phyloP scores from a whole-genome alignment of 1,140 invertebrate species.

The Theocolax elegans region DNA sequence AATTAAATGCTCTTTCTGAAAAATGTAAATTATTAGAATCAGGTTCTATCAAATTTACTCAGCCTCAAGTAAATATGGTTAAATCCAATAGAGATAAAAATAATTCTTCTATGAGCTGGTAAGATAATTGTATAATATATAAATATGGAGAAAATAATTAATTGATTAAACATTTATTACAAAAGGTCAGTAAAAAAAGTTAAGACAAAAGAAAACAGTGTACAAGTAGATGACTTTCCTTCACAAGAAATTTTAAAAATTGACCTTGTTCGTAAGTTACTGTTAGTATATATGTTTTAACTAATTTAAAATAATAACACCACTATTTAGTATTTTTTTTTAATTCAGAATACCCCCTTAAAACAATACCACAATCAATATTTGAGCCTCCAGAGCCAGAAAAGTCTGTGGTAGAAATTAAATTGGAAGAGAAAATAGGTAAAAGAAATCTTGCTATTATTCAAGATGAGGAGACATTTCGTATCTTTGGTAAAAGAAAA shows the following conservation, averaged over 20 bases:
- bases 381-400: slow-evolving; percentile 55
- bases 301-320: neutral
- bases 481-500: slow-evolving; percentile 59
- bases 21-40: slow-evolving; percentile 56
- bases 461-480: slow-evolving; percentile 58
- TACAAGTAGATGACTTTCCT: slow-evolving; percentile 40
- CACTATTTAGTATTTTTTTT: slow-evolving; percentile 4
- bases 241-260: slow-evolving; percentile 28
- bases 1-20: slow-evolving; percentile 50
- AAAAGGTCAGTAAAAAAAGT: slow-evolving; percentile 32
- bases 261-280: slow-evolving; percentile 29
- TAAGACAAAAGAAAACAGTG: slow-evolving; percentile 44
- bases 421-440: slow-evolving; percentile 58
- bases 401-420: slow-evolving; percentile 59
- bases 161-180: neutral
- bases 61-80: slow-evolving; percentile 46
- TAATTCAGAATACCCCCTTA: slow-evolving; percentile 55
- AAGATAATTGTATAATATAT: neutral
- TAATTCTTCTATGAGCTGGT: slow-evolving; percentile 37
- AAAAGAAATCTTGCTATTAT: slow-evolving; percentile 61
- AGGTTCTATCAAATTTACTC: slow-evolving; percentile 52
- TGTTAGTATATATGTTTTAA: neutral
- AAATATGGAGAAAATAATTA: neutral
- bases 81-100: slow-evolving; percentile 23
- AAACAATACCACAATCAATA: slow-evolving; percentile 53